Percentiles rank a stretch among this genome's conserved stretches.
Conservation (phyloP, 2,113 vertebrate species). For the Oceanites oceanicus region DNA sequence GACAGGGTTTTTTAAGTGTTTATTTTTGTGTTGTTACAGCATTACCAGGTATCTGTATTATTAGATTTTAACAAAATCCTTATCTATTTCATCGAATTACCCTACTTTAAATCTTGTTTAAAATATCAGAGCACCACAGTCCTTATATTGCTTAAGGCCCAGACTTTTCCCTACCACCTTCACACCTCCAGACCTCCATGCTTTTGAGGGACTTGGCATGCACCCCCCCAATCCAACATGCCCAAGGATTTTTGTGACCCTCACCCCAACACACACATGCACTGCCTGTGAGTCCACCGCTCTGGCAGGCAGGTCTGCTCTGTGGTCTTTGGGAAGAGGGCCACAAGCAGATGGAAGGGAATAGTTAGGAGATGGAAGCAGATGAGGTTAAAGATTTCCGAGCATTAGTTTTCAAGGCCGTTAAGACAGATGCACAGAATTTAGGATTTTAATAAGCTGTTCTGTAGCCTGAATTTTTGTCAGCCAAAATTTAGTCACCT, state of each 20-base stretch:
- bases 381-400: not conserved
- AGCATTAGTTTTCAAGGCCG: not conserved
- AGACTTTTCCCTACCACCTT: not conserved
- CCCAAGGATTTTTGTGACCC: not conserved
- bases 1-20: not conserved
- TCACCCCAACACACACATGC: not conserved
- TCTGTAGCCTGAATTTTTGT: not conserved
- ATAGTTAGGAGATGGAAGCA: not conserved
- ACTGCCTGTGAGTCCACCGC: not conserved
- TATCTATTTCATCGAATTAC: not conserved
- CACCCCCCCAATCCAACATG: not conserved
- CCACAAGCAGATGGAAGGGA: not conserved
- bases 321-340: not conserved
- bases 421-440: not conserved
- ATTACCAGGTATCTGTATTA: not conserved
- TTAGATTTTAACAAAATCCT: not conserved
- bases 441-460: not conserved
- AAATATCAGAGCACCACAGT: not conserved
- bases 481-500: not conserved
- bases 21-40: not conserved
- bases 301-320: not conserved
- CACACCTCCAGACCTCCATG: not conserved
- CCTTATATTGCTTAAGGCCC: not conserved
- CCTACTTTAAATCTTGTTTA: not conserved
- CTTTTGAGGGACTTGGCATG: constrained; percentile 1